Evolutionary conservation across 2,797 vertebrate species (phyloP).

Genomic region (Thamnophis elegans): DNA sequence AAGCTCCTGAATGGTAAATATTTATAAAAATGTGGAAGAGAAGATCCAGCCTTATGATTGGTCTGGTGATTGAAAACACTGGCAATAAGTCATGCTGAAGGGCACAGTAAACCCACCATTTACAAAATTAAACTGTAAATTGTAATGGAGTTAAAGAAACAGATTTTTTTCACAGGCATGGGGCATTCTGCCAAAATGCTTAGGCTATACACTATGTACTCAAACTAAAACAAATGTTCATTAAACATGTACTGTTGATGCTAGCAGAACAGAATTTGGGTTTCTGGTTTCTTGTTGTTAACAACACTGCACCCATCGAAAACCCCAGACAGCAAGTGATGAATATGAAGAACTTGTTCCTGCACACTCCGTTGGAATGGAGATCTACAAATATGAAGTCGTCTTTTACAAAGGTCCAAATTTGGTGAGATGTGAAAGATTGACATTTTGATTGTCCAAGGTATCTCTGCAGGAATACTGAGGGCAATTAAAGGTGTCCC

Average conservation of each 20-base stretch:
- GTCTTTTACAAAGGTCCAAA: neutral
- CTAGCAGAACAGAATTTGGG: neutral
- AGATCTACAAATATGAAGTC: neutral
- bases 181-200: neutral
- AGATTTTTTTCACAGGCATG: neutral
- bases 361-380: neutral
- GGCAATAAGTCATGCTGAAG: slow-evolving; percentile 1
- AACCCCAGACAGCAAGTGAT: neutral
- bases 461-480: neutral
- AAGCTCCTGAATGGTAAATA: neutral
- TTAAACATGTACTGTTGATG: neutral
- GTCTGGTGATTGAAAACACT: slow-evolving; percentile 23
- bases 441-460: neutral
- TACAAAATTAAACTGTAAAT: slow-evolving; percentile 15
- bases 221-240: neutral
- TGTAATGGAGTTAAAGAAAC: slow-evolving; percentile 15
- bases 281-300: neutral
- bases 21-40: neutral
- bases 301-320: neutral
- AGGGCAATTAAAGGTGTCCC: neutral
- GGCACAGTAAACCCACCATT: slow-evolving; percentile 1
- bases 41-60: neutral
- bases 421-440: neutral
- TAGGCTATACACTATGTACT: neutral
- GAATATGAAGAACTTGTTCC: neutral